Percentiles rank a stretch among this genome's conserved stretches.
These are phyloP conservation scores for Falco punctatus DNA, from an alignment of 2,113 vertebrate genomes.

Conservation along the genomic window DNA sequence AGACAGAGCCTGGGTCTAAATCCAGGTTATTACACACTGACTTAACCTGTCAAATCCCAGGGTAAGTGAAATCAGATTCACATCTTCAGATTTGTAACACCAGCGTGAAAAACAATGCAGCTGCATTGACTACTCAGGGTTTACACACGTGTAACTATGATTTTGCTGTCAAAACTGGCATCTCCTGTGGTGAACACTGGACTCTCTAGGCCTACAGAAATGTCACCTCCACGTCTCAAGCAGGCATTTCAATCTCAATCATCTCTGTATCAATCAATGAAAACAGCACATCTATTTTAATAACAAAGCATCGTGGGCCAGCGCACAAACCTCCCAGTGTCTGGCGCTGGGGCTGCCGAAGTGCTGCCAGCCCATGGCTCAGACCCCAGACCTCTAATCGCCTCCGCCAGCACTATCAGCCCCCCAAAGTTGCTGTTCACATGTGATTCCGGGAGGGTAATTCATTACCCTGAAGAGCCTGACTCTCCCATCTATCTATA, in stretches of 20 bases:
- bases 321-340: background rate
- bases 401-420: background rate
- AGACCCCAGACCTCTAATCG: background rate
- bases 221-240: background rate
- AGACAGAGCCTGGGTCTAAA: background rate
- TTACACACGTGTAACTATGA: background rate
- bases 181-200: background rate
- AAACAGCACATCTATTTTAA: background rate
- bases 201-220: background rate
- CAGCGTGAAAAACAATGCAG: background rate
- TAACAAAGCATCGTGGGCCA: background rate
- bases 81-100: background rate
- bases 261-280: conserved; percentile 22
- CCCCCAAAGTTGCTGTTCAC: conserved; percentile 12
- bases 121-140: background rate
- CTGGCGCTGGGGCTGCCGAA: background rate
- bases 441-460: background rate
- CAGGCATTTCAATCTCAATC: conserved; percentile 39
- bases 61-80: background rate
- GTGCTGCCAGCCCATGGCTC: background rate
- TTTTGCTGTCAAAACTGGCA: conserved; percentile 30
- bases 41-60: background rate
- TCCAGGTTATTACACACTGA: background rate
- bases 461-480: conserved; percentile 47
- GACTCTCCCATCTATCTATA: conserved; percentile 37